Evolutionary conservation across 2,113 vertebrate genomes (phyloP), one percentile per base, ranked within the genome.

Genomic region (Hemiprocne comata): DNA sequence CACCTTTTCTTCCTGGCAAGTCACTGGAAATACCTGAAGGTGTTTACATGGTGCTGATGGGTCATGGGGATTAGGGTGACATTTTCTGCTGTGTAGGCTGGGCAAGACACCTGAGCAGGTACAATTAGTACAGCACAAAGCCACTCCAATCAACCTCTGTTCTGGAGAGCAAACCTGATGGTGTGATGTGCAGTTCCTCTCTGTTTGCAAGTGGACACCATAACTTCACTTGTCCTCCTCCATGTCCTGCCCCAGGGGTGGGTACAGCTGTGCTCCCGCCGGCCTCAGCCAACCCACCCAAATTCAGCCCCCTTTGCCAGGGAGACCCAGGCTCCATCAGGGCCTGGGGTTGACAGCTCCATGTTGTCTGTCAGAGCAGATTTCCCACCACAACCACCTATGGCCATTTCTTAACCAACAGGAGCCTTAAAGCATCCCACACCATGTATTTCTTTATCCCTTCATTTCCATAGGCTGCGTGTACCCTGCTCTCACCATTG

Each of bases 181-280:
- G 1, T 17, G 2, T 2, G 42, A n/a, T 38, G 88, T 53, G 73
- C 75, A n/a, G 3, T 67, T 67, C 48, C 10, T 9, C 48, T 58
- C 53, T 53, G 40, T 60, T 67, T 66, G 74, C 60, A 73, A 73
- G 53, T 4, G 53, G 53, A 13, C 64, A 3, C 46, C 28, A 5
- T 18, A 29, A 21, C 71, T 62, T 89, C 36, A 42, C 65, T 71
- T 57, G 17, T 40, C 69, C 53, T 87, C 42, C 69, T n/a, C 36
- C 2, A 1, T 13, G 24, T 4, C 0, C 1, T 0, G 11, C 42
- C 28, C 79, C 28, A 26, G 2, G 62, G n/a, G 6, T n/a, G 69
- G 10, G 4, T 7, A 4, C 40, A 13, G 55, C 62, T 14, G 3
- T 6, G 29, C 18, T 69, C 4, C 71, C 3, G 1, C 33, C n/a